These are phyloP conservation scores for Amyelois transitella DNA, from an alignment of 1,140 invertebrate genomes.

Conservation along the genomic window DNA sequence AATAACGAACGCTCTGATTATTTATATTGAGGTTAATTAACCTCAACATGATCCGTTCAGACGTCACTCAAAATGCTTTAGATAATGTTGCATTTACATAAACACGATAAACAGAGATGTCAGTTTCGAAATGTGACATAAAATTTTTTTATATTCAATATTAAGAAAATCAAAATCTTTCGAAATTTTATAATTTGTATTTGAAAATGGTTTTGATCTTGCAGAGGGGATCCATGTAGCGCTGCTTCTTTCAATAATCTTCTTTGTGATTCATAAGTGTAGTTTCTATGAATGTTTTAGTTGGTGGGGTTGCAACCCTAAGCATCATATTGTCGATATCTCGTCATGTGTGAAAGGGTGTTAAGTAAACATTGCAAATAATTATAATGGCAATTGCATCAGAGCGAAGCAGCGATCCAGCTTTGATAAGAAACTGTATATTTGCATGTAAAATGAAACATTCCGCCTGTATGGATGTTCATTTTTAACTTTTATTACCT, in stretches of 20 bases:
- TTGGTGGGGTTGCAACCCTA: slow-evolving; percentile 36
- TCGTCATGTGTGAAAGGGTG: slow-evolving; percentile 75
- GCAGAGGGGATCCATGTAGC: neutral
- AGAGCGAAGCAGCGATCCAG: slow-evolving; percentile 36
- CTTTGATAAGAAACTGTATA: slow-evolving; percentile 58
- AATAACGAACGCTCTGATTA: neutral
- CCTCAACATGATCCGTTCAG: neutral
- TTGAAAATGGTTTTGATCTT: neutral
- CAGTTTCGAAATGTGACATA: neutral
- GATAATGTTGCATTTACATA: neutral
- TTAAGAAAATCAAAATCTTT: too few species aligned
- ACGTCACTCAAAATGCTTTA: neutral
- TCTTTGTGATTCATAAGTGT: slow-evolving; percentile 26
- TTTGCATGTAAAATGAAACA: slow-evolving; percentile 61
- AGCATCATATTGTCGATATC: slow-evolving; percentile 53
- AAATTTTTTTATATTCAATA: neutral
- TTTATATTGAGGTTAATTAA: neutral
- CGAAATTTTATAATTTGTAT: too few species aligned
- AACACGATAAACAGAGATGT: neutral
- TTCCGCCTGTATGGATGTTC: slow-evolving; percentile 39
- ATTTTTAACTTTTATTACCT: slow-evolving; percentile 46
- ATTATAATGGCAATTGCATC: slow-evolving; percentile 72
- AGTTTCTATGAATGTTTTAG: slow-evolving; percentile 28
- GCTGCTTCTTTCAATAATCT: slow-evolving; percentile 9
- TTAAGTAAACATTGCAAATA: slow-evolving; percentile 76